Conservation (phyloP, 2,113 vertebrate genomes). For the Probosciger aterrimus region DNA sequence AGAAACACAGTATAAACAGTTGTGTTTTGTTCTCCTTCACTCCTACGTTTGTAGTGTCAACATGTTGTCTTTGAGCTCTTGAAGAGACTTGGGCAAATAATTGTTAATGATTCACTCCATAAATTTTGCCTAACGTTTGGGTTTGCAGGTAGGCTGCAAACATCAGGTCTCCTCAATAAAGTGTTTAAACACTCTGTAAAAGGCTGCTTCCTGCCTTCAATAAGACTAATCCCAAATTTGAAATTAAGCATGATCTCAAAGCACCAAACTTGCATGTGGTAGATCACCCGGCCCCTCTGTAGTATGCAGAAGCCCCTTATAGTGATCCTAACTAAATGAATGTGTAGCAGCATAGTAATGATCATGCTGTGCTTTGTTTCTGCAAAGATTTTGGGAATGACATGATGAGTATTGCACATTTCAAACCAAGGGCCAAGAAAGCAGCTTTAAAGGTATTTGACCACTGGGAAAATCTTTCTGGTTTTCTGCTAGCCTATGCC, state of each 20-base stretch:
- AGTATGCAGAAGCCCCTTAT: not conserved
- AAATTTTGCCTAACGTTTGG: not conserved
- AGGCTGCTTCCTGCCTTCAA: not conserved
- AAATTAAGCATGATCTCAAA: not conserved
- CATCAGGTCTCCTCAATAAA: not conserved
- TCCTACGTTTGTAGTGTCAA: slow-evolving; percentile 19
- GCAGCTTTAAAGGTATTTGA: not conserved
- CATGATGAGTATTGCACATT: not conserved
- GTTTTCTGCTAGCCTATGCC: not conserved
- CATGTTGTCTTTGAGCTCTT: not conserved
- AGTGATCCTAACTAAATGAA: not conserved
- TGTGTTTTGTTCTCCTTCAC: not conserved
- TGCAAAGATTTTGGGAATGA: not conserved
- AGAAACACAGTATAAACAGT: slow-evolving; percentile 8
- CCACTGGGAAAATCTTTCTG: not conserved
- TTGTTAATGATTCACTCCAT: not conserved
- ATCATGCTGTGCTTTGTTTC: not conserved
- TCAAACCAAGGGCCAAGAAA: not conserved
- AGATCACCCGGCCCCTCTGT: not conserved
- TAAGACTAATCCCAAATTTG: not conserved
- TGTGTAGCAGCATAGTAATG: not conserved
- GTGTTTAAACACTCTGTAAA: not conserved
- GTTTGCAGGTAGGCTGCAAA: not conserved
- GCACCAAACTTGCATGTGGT: not conserved
- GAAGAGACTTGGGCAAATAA: not conserved